Base-by-base conservation (phyloP, 2,888 invertebrate species). In the Drosophila flavopinicola region DNA sequence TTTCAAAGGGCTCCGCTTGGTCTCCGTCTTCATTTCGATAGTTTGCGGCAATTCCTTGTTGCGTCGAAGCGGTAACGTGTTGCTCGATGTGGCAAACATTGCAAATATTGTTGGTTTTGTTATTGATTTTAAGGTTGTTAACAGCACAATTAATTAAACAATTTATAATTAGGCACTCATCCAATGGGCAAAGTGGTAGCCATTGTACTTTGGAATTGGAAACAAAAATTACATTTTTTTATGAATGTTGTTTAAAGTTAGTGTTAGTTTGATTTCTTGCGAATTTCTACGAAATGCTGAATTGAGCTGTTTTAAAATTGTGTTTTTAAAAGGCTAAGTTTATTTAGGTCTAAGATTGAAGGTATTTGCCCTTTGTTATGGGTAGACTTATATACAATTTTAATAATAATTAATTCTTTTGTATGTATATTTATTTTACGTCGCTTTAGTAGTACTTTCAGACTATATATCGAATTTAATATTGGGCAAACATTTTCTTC, bases 51-150 rank as follows among this genome's bases (percentile, higher is more conserved):
- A 32, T 39, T 66, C 66, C 58, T 71, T 75, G 23, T 60, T 69
- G 17, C 82, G 78, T 25, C 66, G 66, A 53, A 58, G 64, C 10
- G 72, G 63, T 69, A 82, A 63, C 7, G 76, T 57, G 39, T 87
- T 78, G 42, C 72, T 70, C 2, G 85, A 58, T 5, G 88, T 85
- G 27, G 88, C 68, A 66, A 80, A 88, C 89, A 89, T 89, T 47
- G 88, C 68, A 66, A 80, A 88, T 90, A 89, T 89, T 47, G 4
- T 32, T 73, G 42, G 33, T 23, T 51, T 58, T 67, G 23, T 75
- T 75, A 44, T 57, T 75, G 68, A 52, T 66, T 72, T 67, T 67
- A 17, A 66, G 66, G 56, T 56, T 49, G 52, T 56, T 49, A 59
- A 60, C 49, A 54, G 38, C 66, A 59, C 53, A 51, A 47, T 67